A percentile compares a stretch with the other conserved stretches of the same genome.
These are phyloP conservation scores for Cephalopterus ornatus DNA, from an alignment of 2,113 vertebrate genomes.

Conservation along the genomic window DNA sequence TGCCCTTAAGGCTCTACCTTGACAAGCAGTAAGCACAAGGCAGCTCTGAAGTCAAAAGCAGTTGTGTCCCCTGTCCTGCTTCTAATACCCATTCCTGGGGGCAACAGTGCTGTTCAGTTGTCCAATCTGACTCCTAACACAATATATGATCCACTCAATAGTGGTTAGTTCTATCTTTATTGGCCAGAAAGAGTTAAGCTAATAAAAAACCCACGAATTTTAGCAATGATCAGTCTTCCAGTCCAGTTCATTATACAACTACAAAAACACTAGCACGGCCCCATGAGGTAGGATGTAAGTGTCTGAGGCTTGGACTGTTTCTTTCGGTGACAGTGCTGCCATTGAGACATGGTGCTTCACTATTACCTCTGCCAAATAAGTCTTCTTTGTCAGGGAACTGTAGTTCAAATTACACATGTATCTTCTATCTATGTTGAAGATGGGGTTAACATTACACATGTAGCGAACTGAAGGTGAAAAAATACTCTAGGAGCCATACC, in stretches of 20 bases:
- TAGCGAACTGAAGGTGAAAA: not conserved
- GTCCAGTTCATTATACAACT: not conserved
- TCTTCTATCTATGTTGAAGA: not conserved
- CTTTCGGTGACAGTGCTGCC: not conserved
- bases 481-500: not conserved
- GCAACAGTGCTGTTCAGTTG: not conserved
- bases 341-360: not conserved
- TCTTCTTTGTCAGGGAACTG: not conserved
- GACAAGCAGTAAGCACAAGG: not conserved
- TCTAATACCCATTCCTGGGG: not conserved
- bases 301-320: not conserved
- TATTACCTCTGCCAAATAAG: not conserved
- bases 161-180: not conserved
- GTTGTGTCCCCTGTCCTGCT: not conserved
- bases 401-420: not conserved
- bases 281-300: not conserved
- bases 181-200: not conserved
- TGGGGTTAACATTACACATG: not conserved
- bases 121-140: not conserved
- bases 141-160: not conserved
- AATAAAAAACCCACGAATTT: not conserved
- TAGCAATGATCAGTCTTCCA: not conserved
- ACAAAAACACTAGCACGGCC: accelerated
- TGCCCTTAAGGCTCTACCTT: not conserved
- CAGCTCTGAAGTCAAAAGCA: not conserved